Evolutionary conservation across 37 sponge, comb jelly and placozoan species (phyloP).

Genomic region (Corticium candelabrum): DNA sequence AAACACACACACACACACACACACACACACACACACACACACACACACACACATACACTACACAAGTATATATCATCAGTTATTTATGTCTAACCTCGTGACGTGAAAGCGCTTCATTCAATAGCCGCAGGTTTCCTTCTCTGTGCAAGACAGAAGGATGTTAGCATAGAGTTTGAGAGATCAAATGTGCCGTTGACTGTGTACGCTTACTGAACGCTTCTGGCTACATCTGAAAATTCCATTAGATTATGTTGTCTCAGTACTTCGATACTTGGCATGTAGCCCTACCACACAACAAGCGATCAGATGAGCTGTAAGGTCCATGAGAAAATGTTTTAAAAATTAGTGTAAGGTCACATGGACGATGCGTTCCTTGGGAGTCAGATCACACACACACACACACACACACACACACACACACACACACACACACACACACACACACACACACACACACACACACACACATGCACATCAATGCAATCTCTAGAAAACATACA

Average conservation of each 20-base stretch:
- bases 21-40: background rate
- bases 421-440: slow-evolving; percentile 13
- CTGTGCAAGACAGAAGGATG: slow-evolving; percentile 9
- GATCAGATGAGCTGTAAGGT: no score
- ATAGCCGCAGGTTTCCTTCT: slow-evolving; percentile 43
- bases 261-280: slow-evolving; percentile 41
- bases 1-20: slow-evolving; percentile 1
- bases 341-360: no score
- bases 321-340: no score
- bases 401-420: slow-evolving; percentile 9
- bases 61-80: background rate
- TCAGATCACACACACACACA: no score
- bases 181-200: no score
- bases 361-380: no score
- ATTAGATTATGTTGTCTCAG: slow-evolving; percentile 49
- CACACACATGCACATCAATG: slow-evolving; percentile 1
- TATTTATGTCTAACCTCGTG: slow-evolving; percentile 43
- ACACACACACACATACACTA: background rate
- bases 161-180: background rate
- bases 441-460: background rate
- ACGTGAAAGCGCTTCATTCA: slow-evolving; percentile 34
- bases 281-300: no score
- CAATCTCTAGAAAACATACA: no score
- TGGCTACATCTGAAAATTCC: slow-evolving; percentile 46
- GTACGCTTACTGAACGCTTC: slow-evolving; percentile 55